Percentiles rank a stretch among this genome's conserved stretches.
Evolutionary conservation across 2,888 invertebrate genomes (phyloP).

Genomic region (Petrolisthes manimaculis): DNA sequence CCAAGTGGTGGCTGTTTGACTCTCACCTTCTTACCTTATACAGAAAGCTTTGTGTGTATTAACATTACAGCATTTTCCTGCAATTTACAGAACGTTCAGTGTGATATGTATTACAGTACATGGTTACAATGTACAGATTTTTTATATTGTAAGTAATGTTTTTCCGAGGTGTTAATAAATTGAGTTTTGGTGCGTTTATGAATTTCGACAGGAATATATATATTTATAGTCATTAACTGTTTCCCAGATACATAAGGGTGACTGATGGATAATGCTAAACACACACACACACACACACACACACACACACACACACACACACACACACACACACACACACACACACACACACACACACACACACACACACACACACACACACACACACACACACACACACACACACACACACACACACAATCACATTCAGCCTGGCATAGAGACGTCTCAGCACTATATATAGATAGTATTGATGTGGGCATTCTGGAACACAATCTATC

Average conservation of each 20-base stretch:
- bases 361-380: conserved; percentile 5
- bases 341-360: conserved; percentile 10
- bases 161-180: too few species aligned
- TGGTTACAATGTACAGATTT: too few species aligned
- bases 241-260: too few species aligned
- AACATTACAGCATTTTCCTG: background rate
- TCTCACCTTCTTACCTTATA: background rate
- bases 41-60: background rate
- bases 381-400: conserved; percentile 6
- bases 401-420: conserved; percentile 8
- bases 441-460: background rate
- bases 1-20: background rate
- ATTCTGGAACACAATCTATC: too few species aligned
- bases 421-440: background rate
- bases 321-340: conserved; percentile 15
- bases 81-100: background rate
- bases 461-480: background rate
- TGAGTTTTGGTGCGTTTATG: too few species aligned
- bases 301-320: background rate
- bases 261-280: background rate
- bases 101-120: background rate
- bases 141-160: too few species aligned
- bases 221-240: too few species aligned
- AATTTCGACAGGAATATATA: too few species aligned
- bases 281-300: conserved; percentile 14